Evolutionary conservation across 2,113 vertebrate species (phyloP).

Genomic region (Amblyopsis rosae): DNA sequence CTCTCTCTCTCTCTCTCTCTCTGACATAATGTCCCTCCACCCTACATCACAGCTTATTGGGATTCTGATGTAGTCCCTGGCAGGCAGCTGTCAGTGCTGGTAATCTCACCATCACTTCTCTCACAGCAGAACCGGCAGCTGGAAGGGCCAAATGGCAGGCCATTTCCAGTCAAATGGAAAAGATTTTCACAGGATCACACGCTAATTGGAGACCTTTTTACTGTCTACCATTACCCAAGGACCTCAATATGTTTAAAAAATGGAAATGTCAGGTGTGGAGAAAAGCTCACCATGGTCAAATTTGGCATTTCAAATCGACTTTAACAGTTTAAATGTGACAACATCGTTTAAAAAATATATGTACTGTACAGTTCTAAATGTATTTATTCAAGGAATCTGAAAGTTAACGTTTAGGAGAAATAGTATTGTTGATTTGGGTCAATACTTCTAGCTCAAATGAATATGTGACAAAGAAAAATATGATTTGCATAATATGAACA

Average conservation of each 20-base stretch:
- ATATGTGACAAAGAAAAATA: conserved; percentile 23
- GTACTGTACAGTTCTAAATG: neutral
- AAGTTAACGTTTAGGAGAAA: no score
- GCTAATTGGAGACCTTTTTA: conserved; percentile 61
- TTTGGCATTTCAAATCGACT: neutral
- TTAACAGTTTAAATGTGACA: neutral
- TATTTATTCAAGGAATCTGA: neutral
- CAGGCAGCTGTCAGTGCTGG: conserved; percentile 50
- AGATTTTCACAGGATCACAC: conserved; percentile 46
- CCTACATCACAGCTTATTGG: conserved; percentile 25
- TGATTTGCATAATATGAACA: conserved; percentile 18
- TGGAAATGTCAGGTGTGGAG: neutral
- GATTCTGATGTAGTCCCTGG: conserved; percentile 32
- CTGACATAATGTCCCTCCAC: neutral
- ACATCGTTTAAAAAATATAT: neutral
- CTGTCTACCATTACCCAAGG: conserved; percentile 12
- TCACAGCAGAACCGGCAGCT: conserved; percentile 37
- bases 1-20: conserved; percentile 4
- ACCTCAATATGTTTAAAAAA: neutral
- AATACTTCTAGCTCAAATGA: no score
- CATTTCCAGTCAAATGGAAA: conserved; percentile 55
- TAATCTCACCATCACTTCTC: conserved; percentile 51
- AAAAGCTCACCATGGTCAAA: neutral
- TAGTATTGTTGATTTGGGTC: no score
- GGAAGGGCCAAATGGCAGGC: conserved; percentile 52